Base-by-base conservation (phyloP, 2,113 vertebrate species). In the Pogonocichla stellata region DNA sequence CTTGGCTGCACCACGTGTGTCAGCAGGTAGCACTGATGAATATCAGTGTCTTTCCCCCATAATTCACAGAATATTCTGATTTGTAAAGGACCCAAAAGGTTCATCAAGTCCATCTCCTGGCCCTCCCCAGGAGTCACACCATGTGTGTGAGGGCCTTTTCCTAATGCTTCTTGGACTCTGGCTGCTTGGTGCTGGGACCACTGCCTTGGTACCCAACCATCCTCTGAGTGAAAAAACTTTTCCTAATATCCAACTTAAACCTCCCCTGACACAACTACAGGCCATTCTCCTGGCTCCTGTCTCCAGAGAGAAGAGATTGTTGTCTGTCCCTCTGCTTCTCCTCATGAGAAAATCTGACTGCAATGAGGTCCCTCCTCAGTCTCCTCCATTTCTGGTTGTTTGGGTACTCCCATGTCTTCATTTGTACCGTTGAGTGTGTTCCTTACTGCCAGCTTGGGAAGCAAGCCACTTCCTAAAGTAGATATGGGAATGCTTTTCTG, bases 1-100 rank as follows among this genome's bases (percentile, higher is more conserved):
- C 19, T 33, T 25, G 45, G 14, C 66, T 66, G 36, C 31, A 4
- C 33, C 34, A 3, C 1, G 0, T 1, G 0, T 17, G 50, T 47
- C 29, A 20, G 28, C 51, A 33, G 47, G 51, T 23, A 23, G 15
- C 5, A 10, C 2, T 65, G 43, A 4, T 58, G 53, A 47, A 19
- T n/a, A 60, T 33, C 4, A 2, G 29, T 9, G 11, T 43, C n/a
- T 75, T 79, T 81, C 2, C 26, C 19, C 25, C 64, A 20, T 23
- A 22, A 34, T 29, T 91, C 34, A 12, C 24, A 34, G 78, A 47
- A 40, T 65, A 57, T 34, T 61, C 38, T 47, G n/a, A 18, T 60
- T 40, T 61, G 29, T 11, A 69, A 54, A 14, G 8, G 29, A 61
- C 14, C 14, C 29, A 19, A 23, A 40, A 40, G 24, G 6, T 53